Evolutionary conservation across 2,797 vertebrate species (phyloP).

Genomic region (Rousettus madagascariensis): DNA sequence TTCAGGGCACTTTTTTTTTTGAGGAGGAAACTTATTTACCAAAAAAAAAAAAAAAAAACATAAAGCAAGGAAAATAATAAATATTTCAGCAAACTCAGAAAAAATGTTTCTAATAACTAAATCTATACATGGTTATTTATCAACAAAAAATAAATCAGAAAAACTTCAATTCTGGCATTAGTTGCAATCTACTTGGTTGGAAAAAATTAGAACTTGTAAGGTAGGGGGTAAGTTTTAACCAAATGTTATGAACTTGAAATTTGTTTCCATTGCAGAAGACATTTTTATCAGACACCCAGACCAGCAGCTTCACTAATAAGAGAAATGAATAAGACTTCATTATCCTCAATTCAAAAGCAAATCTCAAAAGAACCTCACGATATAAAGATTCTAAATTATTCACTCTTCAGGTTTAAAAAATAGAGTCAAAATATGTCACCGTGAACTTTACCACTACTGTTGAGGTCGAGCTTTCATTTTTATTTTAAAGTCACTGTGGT

Average conservation of each 20-base stretch:
- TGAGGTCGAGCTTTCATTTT: background rate
- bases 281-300: background rate
- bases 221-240: background rate
- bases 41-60: background rate
- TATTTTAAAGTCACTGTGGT: background rate
- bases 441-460: background rate
- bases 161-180: background rate
- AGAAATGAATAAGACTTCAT: background rate
- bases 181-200: background rate
- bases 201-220: background rate
- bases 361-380: background rate
- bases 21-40: background rate
- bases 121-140: background rate
- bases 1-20: background rate
- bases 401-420: background rate
- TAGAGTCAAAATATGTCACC: background rate
- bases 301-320: background rate
- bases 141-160: background rate
- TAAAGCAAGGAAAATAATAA: background rate
- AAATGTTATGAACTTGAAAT: background rate
- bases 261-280: background rate
- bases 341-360: background rate
- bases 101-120: background rate
- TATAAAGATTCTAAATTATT: background rate
- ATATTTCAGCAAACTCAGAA: background rate